A percentile compares a stretch with the other conserved stretches of the same genome.
These are phyloP conservation scores for Protomyctophum bolini DNA, from an alignment of 2,113 vertebrate genomes.

Conservation along the genomic window DNA sequence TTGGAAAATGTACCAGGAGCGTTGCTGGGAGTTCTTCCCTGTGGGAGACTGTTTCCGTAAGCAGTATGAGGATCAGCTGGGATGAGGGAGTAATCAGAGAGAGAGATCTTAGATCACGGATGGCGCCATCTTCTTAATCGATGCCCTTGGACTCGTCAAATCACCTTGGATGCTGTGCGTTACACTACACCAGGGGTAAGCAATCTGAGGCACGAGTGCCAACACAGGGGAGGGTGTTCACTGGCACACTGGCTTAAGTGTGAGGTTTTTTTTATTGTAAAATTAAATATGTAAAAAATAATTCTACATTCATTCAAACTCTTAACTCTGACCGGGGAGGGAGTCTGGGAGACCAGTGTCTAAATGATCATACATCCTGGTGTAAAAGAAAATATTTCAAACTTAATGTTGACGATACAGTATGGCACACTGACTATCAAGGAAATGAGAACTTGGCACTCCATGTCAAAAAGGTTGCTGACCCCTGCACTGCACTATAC, in stretches of 20 bases:
- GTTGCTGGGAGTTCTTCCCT: conserved; percentile 82
- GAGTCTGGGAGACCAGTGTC: too few species aligned
- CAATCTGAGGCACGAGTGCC: too few species aligned
- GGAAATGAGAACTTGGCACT: too few species aligned
- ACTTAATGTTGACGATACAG: too few species aligned
- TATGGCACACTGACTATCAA: too few species aligned
- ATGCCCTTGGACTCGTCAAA: conserved; percentile 36
- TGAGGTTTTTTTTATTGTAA: background rate
- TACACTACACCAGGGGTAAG: background rate
- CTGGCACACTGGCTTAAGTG: background rate
- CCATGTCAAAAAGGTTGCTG: too few species aligned
- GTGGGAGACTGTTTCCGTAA: conserved; percentile 83
- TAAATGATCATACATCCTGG: too few species aligned
- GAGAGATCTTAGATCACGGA: conserved; percentile 40
- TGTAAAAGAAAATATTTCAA: too few species aligned
- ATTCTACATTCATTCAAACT: too few species aligned
- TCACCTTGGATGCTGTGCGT: conserved; percentile 25
- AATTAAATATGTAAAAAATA: too few species aligned
- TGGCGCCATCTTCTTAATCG: conserved; percentile 18
- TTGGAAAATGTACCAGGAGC: conserved; percentile 83
- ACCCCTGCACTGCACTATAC: background rate
- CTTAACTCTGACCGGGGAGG: too few species aligned
- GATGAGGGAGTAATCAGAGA: conserved; percentile 54
- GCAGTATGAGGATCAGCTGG: conserved; percentile 79
- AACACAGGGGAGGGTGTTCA: background rate